phyloP scores from a whole-genome alignment of 2,113 vertebrate species.

The Marmota flaviventris region DNA sequence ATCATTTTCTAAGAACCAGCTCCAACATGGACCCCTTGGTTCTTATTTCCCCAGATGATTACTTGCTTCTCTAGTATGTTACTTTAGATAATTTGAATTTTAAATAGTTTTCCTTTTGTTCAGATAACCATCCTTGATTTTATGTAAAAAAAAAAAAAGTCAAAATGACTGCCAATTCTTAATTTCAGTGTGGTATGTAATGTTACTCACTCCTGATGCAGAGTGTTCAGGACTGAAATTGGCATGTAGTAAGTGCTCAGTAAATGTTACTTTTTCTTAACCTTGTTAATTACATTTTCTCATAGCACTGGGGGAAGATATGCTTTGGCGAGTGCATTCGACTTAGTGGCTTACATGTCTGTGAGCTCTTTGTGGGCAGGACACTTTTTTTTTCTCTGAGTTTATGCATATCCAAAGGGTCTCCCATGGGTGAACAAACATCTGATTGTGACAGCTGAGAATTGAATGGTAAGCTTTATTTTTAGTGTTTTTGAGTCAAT shows the following conservation, averaged over 20 bases:
- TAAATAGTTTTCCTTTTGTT: not conserved
- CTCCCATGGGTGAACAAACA: not conserved
- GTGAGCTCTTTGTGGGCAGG: not conserved
- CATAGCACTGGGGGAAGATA: not conserved
- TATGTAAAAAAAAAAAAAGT: not conserved
- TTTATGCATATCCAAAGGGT: not conserved
- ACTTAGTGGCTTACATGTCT: not conserved
- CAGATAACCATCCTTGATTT: not conserved
- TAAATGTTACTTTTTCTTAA: not conserved
- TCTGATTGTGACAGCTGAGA: not conserved
- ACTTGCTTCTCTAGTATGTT: not conserved
- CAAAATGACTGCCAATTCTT: not conserved
- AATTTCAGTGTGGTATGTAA: not conserved
- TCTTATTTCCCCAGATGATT: not conserved
- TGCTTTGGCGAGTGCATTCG: not conserved
- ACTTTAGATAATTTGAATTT: constrained; percentile 20
- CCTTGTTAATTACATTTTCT: not conserved
- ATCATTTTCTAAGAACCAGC: not conserved
- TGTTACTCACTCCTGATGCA: not conserved
- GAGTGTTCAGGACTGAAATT: not conserved
- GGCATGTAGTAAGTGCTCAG: not conserved
- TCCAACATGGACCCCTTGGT: too few species aligned
- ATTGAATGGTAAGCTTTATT: not conserved
- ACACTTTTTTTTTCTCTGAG: not conserved
- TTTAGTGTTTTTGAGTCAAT: not conserved